These are phyloP conservation scores for Nycteola revayana DNA, from an alignment of 2,888 invertebrate genomes.

Conservation along the genomic window DNA sequence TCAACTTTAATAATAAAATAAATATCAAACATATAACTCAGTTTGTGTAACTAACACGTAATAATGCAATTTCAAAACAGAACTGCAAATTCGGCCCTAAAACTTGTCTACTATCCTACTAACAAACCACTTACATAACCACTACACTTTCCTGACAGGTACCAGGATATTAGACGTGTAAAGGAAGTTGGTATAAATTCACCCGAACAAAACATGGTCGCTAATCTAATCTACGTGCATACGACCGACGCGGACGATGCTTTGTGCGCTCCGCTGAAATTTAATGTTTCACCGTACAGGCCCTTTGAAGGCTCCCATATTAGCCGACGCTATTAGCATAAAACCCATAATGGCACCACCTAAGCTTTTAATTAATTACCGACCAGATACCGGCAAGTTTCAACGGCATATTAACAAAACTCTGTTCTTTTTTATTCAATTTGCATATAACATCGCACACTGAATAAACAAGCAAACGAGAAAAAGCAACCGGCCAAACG, in stretches of 20 bases:
- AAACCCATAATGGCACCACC: slow-evolving; percentile 68
- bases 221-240: slow-evolving; percentile 52
- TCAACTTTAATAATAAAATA: no score
- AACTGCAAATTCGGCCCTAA: no score
- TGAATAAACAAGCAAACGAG: slow-evolving; percentile 30
- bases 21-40: no score
- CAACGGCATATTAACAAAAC: slow-evolving; percentile 40
- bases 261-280: slow-evolving; percentile 59
- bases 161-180: slow-evolving; percentile 19
- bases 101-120: no score
- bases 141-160: slow-evolving; percentile 10
- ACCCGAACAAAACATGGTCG: slow-evolving; percentile 33
- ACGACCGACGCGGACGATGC: slow-evolving; percentile 39
- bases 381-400: slow-evolving; percentile 53
- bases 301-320: slow-evolving; percentile 72
- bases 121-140: slow-evolving; percentile 5
- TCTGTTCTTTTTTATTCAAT: slow-evolving; percentile 48
- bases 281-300: slow-evolving; percentile 58
- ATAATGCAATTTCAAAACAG: no score
- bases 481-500: slow-evolving; percentile 7
- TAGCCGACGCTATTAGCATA: slow-evolving; percentile 73
- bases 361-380: slow-evolving; percentile 78
- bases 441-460: slow-evolving; percentile 44
- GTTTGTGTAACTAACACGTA: no score
- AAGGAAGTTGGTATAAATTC: slow-evolving; percentile 17